Evolutionary conservation across 1,140 invertebrate species (phyloP).

Genomic region (Gryllus bimaculatus): DNA sequence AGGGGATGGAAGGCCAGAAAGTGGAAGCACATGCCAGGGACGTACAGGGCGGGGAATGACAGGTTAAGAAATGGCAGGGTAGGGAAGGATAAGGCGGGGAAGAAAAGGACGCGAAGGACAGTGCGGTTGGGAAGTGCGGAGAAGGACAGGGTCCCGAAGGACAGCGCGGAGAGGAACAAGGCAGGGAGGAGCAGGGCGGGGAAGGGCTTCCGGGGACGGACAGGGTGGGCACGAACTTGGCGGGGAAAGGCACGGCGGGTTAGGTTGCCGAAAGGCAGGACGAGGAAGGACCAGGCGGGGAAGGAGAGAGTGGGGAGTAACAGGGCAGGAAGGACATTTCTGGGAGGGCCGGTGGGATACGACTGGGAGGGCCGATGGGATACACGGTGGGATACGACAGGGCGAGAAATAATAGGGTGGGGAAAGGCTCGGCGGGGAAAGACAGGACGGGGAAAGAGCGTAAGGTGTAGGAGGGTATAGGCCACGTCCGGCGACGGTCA

Average conservation of each 20-base stretch:
- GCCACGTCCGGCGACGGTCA: too few species aligned
- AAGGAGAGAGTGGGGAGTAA: too few species aligned
- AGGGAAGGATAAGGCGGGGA: background rate
- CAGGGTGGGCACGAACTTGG: background rate
- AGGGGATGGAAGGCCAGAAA: background rate
- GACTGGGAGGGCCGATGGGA: too few species aligned
- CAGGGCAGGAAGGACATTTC: too few species aligned
- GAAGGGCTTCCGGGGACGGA: background rate
- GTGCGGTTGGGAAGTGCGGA: background rate
- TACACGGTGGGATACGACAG: too few species aligned
- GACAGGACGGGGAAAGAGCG: background rate
- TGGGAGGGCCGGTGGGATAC: too few species aligned
- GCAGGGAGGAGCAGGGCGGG: background rate
- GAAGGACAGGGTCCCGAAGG: background rate
- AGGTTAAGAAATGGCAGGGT: background rate
- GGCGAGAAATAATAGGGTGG: too few species aligned
- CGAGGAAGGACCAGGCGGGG: background rate
- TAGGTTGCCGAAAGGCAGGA: too few species aligned
- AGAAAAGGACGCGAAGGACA: background rate
- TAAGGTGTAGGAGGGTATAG: too few species aligned
- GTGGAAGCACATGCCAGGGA: background rate
- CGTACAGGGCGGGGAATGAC: background rate
- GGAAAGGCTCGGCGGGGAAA: background rate
- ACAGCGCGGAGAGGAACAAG: background rate
- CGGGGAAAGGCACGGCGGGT: background rate